phyloP scores from a whole-genome alignment of 1,140 invertebrate species.

The Pogonomyrmex californicus region DNA sequence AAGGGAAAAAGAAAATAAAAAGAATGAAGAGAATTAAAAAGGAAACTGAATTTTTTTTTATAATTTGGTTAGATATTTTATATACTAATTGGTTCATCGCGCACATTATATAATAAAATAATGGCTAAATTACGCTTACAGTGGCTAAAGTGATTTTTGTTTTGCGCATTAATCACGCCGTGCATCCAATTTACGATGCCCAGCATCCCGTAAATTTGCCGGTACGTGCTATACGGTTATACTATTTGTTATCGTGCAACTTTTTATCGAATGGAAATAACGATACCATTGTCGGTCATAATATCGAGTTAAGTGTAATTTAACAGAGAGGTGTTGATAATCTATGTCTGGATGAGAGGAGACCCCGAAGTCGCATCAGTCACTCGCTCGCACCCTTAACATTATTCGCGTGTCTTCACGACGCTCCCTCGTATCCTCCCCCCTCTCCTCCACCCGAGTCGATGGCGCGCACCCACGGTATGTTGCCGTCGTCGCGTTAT shows the following conservation, averaged over 20 bases:
- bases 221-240: too few species aligned
- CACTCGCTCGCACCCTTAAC: constrained; percentile 75
- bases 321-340: constrained; percentile 56
- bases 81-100: background rate
- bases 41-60: background rate
- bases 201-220: background rate
- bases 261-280: constrained; percentile 41
- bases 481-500: constrained; percentile 50
- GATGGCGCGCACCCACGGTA: constrained; percentile 42
- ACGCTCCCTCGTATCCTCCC: constrained; percentile 23
- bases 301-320: constrained; percentile 48
- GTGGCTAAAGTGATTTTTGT: background rate
- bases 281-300: constrained; percentile 27
- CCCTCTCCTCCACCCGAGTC: constrained; percentile 42
- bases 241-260: constrained; percentile 28
- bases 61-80: background rate
- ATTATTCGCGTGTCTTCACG: constrained; percentile 79
- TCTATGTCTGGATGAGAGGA: constrained; percentile 34
- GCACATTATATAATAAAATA: background rate
- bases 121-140: background rate
- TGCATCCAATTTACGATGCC: background rate
- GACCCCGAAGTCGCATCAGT: constrained; percentile 67
- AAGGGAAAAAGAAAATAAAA: background rate
- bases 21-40: background rate
- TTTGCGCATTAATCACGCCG: background rate